Evolutionary conservation across 2,888 invertebrate genomes (phyloP).

Genomic region (Sepiola atlantica): DNA sequence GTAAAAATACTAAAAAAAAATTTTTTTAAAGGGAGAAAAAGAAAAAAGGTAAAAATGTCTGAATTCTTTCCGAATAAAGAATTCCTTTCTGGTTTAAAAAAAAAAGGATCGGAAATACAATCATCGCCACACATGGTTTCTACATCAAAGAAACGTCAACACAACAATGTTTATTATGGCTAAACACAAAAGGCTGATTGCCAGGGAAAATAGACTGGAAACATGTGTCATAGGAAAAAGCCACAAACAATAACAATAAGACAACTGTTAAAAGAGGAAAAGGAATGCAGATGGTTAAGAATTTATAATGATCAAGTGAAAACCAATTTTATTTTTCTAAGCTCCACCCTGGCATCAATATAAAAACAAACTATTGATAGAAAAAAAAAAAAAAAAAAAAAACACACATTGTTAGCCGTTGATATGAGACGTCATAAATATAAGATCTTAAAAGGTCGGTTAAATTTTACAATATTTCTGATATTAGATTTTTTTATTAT

Average conservation of each 20-base stretch:
- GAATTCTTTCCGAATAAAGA: no score
- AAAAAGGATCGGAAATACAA: background rate
- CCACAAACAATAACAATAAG: background rate
- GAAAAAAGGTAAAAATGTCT: no score
- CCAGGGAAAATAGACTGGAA: background rate
- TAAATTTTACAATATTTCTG: no score
- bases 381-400: background rate
- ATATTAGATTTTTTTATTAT: no score
- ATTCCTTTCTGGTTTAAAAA: no score
- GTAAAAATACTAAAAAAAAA: no score
- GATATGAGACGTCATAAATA: background rate
- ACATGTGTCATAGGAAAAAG: background rate
- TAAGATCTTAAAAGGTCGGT: background rate
- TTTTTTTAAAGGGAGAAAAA: no score
- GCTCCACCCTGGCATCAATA: background rate
- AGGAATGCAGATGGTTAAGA: background rate
- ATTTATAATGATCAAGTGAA: background rate
- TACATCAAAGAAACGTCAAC: background rate
- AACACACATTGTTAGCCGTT: background rate
- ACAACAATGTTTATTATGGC: background rate
- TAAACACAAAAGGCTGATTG: background rate
- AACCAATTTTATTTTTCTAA: background rate
- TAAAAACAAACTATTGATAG: background rate
- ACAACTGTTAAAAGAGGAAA: background rate
- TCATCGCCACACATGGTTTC: background rate